These are phyloP conservation scores for Catostylus mosaicus DNA, from an alignment of 30 jellyfish, hydroid and myxozoan species.

Conservation along the genomic window DNA sequence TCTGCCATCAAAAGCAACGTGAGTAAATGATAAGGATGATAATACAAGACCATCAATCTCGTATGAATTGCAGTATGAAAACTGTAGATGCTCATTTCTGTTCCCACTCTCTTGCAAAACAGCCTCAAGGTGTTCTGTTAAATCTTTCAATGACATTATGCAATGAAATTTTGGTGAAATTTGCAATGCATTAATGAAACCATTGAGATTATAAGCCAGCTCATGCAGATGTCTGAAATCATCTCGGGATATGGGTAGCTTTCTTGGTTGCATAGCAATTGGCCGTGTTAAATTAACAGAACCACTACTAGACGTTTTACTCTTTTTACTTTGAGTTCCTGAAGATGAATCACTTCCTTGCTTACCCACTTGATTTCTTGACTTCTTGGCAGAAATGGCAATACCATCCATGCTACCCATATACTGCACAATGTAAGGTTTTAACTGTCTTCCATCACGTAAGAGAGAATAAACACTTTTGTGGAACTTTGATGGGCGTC, in stretches of 20 bases:
- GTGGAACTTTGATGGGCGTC: slow-evolving; percentile 87
- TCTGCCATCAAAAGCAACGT: slow-evolving; percentile 78
- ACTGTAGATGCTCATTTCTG: slow-evolving; percentile 50
- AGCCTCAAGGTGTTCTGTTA: slow-evolving; percentile 78
- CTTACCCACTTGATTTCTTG: slow-evolving; percentile 11
- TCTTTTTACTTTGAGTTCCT: slow-evolving; percentile 8
- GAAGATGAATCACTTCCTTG: neutral
- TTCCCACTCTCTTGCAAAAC: slow-evolving; percentile 35
- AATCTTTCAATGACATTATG: slow-evolving; percentile 61
- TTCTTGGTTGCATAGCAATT: slow-evolving; percentile 26
- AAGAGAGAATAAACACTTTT: slow-evolving; percentile 72
- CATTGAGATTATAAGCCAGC: slow-evolving; percentile 70
- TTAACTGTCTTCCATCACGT: slow-evolving; percentile 73
- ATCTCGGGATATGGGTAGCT: slow-evolving; percentile 52
- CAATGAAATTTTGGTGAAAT: slow-evolving; percentile 72
- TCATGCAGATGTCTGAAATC: slow-evolving; percentile 79
- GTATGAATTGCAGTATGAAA: slow-evolving; percentile 79
- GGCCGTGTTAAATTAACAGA: slow-evolving; percentile 30
- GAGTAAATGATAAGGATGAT: slow-evolving; percentile 73
- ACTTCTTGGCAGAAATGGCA: slow-evolving; percentile 23
- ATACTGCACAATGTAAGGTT: slow-evolving; percentile 82
- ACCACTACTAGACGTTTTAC: slow-evolving; percentile 10
- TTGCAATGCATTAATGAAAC: slow-evolving; percentile 61
- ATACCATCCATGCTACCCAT: slow-evolving; percentile 80
- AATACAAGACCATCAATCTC: slow-evolving; percentile 77